Percentiles rank a stretch among this genome's conserved stretches.
Evolutionary conservation across 2,888 invertebrate genomes (phyloP).

Genomic region (Drosophila nigritarsus): DNA sequence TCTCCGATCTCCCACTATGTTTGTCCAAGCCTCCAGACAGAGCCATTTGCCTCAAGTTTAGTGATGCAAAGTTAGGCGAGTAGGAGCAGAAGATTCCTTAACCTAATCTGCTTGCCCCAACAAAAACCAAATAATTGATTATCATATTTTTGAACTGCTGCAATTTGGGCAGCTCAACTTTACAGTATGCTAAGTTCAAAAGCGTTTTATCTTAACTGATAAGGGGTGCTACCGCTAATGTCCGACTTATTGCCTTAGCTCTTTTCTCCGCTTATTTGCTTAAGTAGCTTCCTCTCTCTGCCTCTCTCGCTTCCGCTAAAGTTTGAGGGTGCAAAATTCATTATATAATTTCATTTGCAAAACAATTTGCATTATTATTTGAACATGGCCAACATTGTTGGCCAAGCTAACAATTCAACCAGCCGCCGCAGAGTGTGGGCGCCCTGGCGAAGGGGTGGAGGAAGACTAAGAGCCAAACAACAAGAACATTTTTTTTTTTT

Average conservation of each 20-base stretch:
- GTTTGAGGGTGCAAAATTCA: constrained; percentile 52
- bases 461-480: constrained; percentile 39
- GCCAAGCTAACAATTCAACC: constrained; percentile 55
- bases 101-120: neutral
- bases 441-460: neutral
- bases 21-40: neutral
- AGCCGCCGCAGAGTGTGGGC: neutral
- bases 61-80: no score
- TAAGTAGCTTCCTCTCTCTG: neutral
- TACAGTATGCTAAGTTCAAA: constrained; percentile 21
- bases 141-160: constrained; percentile 16
- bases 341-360: constrained; percentile 66
- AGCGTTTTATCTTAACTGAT: constrained; percentile 52
- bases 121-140: constrained; percentile 3
- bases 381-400: constrained; percentile 44
- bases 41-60: neutral
- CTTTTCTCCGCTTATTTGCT: constrained; percentile 4
- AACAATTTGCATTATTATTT: constrained; percentile 76
- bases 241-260: constrained; percentile 6
- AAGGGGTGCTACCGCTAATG: constrained; percentile 16
- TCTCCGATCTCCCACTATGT: neutral
- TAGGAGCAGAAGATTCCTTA: neutral
- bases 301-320: constrained; percentile 11
- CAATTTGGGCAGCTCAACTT: constrained; percentile 16
- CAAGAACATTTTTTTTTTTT: constrained; percentile 53